Conservation (phyloP, 1,140 invertebrate species). For the Drosophila kepulauana region DNA sequence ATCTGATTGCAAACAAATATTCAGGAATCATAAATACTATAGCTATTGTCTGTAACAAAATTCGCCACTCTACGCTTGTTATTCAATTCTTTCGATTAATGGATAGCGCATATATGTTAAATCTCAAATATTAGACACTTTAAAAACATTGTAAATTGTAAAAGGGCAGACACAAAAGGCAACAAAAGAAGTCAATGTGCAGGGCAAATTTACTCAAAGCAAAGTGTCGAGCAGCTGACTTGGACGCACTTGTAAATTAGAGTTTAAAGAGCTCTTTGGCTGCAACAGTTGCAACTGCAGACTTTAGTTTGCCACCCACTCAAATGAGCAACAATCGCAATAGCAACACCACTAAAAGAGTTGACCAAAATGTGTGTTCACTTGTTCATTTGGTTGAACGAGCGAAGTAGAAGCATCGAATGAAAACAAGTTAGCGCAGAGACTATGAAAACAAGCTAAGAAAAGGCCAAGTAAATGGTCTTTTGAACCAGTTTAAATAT, state of each 20-base stretch:
- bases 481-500: constrained; percentile 40
- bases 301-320: neutral
- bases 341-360: neutral
- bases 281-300: neutral
- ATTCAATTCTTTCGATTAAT: too few relatives aligned
- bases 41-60: too few relatives aligned
- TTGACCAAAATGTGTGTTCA: neutral
- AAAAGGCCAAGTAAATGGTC: constrained; percentile 15
- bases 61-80: too few relatives aligned
- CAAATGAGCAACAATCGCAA: neutral
- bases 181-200: neutral
- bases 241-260: neutral
- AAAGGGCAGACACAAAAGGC: neutral
- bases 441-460: neutral
- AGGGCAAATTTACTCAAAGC: neutral
- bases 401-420: neutral
- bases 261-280: constrained; percentile 1
- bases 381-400: neutral
- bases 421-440: neutral
- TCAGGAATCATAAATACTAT: too few relatives aligned
- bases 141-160: too few relatives aligned
- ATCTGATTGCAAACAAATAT: too few relatives aligned
- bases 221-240: neutral
- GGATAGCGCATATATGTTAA: too few relatives aligned
- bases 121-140: too few relatives aligned